phyloP scores from a whole-genome alignment of 2,797 vertebrate species.

The Molothrus ater region DNA sequence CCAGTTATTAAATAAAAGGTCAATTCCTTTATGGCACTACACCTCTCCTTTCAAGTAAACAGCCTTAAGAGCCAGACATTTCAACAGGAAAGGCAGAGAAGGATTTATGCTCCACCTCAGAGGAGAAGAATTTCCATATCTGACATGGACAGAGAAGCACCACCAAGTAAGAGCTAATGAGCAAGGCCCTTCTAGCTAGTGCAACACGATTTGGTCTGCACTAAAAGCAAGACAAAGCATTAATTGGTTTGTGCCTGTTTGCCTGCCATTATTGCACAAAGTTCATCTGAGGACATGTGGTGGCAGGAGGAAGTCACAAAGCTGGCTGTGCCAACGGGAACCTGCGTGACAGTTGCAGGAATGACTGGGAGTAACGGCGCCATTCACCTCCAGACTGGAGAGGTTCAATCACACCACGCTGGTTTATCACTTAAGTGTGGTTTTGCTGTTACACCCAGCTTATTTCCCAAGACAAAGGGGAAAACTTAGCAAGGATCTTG shows the following conservation, averaged over 20 bases:
- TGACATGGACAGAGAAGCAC: background rate
- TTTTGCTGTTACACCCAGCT: background rate
- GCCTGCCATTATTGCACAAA: background rate
- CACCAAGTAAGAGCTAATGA: background rate
- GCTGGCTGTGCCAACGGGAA: background rate
- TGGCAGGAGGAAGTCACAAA: background rate
- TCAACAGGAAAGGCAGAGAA: background rate
- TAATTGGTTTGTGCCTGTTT: background rate
- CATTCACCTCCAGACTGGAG: background rate
- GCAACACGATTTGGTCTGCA: accelerated
- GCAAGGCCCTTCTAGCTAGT: background rate
- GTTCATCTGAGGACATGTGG: constrained; percentile 23
- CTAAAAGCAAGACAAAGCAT: constrained; percentile 22
- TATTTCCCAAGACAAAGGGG: background rate
- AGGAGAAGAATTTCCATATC: background rate
- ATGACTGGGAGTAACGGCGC: background rate
- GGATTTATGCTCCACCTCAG: background rate
- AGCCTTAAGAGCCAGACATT: background rate
- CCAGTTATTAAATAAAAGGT: constrained; percentile 29
- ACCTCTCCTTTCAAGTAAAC: background rate
- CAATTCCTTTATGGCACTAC: background rate
- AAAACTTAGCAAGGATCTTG: background rate
- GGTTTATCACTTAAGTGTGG: background rate
- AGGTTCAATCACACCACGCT: background rate
- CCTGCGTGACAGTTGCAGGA: background rate